Evolutionary conservation across 1,140 invertebrate genomes (phyloP), one percentile per base, ranked within the genome.

Genomic region (Rhynchophorus ferrugineus): DNA sequence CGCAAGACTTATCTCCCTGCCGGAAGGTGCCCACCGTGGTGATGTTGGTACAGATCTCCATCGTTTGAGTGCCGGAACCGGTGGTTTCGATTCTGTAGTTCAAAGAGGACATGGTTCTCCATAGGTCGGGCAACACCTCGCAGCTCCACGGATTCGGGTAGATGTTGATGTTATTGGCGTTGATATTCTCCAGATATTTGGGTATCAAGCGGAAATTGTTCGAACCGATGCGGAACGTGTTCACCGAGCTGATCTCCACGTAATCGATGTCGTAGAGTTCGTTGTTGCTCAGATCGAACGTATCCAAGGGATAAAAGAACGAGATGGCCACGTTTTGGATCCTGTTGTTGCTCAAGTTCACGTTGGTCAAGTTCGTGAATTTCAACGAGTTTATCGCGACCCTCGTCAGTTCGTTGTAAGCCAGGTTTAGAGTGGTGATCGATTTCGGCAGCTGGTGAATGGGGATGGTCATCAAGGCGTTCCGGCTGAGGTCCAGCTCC

Each of bases 141-240:
- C 45, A 47, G 8, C 11, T 47, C 45, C 45, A 47, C 1, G 45
- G 45, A 35, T 47, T 47, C 6, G 45, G 45, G 37, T 47, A 47
- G n/a, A 47, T 37, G 16, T 47, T 18, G 1, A 47, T 11, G 16
- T 36, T 18, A 6, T 24, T 2, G 17, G 34, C 45, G 16, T 37
- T 47, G 1, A 47, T 6, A 37, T 47, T 21, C 14, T 37, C 34
- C 2, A 47, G 13, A 20, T 47, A 39, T 37, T 20, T 39, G 21
- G 45, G 45, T 11, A 35, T 18, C 1, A 13, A 9, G 19, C 14
- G 7, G 24, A 47, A 47, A 1, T 9, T 7, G n/a, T 47, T 47
- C 2, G 3, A n/a, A 8, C 34, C 45, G n/a, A 47, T 36, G 18
- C 37, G 36, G 8, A 47, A 22, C 17, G 11, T 13, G 6, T 47